phyloP scores from a whole-genome alignment of 2,797 vertebrate genomes.

The Manis javanica region DNA sequence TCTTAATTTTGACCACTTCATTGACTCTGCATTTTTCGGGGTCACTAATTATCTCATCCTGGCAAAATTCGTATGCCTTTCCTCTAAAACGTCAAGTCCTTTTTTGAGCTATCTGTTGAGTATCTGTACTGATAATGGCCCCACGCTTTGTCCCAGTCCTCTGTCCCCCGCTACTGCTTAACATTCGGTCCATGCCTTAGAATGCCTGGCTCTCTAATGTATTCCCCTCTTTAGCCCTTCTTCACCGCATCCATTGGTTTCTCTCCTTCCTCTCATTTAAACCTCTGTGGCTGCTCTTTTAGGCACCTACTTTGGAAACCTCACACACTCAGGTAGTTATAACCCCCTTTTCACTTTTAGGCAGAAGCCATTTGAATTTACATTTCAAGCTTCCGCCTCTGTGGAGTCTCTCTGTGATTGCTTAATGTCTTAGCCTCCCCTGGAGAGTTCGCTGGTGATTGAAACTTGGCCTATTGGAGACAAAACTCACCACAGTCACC shows the following conservation, averaged over 20 bases:
- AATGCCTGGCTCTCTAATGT: accelerated
- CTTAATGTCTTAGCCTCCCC: neutral
- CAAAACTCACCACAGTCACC: neutral
- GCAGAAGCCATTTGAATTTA: neutral
- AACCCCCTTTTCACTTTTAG: neutral
- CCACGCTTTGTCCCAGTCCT: neutral
- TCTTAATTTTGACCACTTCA: neutral
- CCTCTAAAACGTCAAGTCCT: neutral
- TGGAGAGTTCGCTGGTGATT: neutral
- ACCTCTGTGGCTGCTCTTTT: neutral
- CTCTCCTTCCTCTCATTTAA: neutral
- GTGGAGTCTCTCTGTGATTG: neutral
- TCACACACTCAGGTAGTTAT: too few species aligned
- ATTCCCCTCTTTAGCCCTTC: neutral
- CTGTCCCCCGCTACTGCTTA: neutral
- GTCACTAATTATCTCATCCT: constrained; percentile 10
- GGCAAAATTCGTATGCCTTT: constrained; percentile 2
- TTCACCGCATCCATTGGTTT: neutral
- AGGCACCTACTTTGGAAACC: neutral
- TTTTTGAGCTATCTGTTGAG: neutral
- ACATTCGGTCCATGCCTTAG: neutral
- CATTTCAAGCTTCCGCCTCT: neutral
- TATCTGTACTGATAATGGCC: neutral
- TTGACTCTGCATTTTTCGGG: neutral
- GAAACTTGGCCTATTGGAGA: neutral